A percentile compares a stretch with the other conserved stretches of the same genome.
phyloP scores from a whole-genome alignment of 2,113 vertebrate genomes.

The Scomber scombrus region DNA sequence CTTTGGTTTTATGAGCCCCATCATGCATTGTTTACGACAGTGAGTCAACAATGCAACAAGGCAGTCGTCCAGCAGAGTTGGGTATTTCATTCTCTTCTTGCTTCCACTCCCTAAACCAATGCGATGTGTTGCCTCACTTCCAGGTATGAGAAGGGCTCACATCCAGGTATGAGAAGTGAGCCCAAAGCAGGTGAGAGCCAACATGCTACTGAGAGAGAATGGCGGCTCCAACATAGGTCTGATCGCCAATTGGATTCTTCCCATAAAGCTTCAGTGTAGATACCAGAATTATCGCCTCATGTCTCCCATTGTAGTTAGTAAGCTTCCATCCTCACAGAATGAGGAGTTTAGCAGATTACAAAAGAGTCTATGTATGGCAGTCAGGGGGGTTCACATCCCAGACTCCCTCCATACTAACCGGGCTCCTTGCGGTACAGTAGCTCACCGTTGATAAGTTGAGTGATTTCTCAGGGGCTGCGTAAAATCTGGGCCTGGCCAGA shows the following conservation, averaged over 20 bases:
- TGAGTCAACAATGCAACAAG: constrained; percentile 54
- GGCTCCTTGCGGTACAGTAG: constrained; percentile 78
- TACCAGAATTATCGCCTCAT: constrained; percentile 23
- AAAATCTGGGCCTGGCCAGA: constrained; percentile 68
- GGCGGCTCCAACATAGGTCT: neutral
- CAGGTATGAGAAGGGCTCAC: constrained; percentile 1
- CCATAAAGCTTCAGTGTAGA: constrained; percentile 22
- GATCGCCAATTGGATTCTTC: constrained; percentile 36
- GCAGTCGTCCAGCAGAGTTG: constrained; percentile 20
- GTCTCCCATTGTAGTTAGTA: constrained; percentile 35
- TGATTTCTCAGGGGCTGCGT: constrained; percentile 81
- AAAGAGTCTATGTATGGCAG: constrained; percentile 56
- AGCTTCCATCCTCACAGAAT: constrained; percentile 50
- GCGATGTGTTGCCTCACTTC: constrained; percentile 10
- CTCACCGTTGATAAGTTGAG: constrained; percentile 81
- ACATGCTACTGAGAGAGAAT: constrained; percentile 29
- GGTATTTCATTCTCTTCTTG: constrained; percentile 30
- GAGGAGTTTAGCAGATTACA: constrained; percentile 64
- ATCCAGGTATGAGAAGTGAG: constrained; percentile 17
- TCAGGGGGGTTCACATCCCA: constrained; percentile 60
- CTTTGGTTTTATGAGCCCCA: constrained; percentile 58
- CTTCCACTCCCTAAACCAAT: constrained; percentile 2
- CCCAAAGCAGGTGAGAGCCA: constrained; percentile 21
- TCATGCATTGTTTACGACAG: constrained; percentile 49
- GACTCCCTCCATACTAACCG: constrained; percentile 59